A percentile compares a stretch with the other conserved stretches of the same genome.
Evolutionary conservation across 2,888 invertebrate genomes (phyloP).

Genomic region (Plagodis dolabraria): DNA sequence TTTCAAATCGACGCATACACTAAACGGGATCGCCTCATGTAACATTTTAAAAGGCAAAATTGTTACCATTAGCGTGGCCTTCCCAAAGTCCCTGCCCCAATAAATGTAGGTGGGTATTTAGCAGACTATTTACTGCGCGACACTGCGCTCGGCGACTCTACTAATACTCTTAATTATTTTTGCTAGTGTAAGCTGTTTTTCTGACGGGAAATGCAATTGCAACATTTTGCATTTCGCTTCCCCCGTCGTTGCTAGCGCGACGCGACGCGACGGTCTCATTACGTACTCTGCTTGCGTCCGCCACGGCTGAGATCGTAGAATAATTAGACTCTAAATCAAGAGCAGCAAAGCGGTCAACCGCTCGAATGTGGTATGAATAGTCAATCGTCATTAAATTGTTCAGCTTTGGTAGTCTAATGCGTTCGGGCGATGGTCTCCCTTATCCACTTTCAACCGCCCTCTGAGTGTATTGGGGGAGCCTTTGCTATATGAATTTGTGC

Average conservation of each 20-base stretch:
- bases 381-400: slow-evolving; percentile 84
- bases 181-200: slow-evolving; percentile 83
- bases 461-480: slow-evolving; percentile 16
- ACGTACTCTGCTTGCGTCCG: slow-evolving; percentile 72
- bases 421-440: slow-evolving; percentile 53
- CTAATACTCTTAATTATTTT: slow-evolving; percentile 84
- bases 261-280: slow-evolving; percentile 66
- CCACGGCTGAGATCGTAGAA: slow-evolving; percentile 79
- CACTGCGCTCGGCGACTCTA: slow-evolving; percentile 74
- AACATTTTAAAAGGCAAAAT: slow-evolving; percentile 75
- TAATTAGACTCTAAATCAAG: slow-evolving; percentile 83
- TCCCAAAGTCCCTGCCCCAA: slow-evolving; percentile 71
- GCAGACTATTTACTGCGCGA: slow-evolving; percentile 80
- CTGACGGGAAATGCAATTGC: slow-evolving; percentile 81
- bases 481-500: slow-evolving; percentile 17
- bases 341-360: slow-evolving; percentile 80
- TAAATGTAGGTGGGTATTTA: slow-evolving; percentile 83
- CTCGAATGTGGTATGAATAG: slow-evolving; percentile 82
- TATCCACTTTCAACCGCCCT: slow-evolving; percentile 35
- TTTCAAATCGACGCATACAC: slow-evolving; percentile 44
- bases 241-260: slow-evolving; percentile 31
- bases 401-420: slow-evolving; percentile 81
- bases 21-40: slow-evolving; percentile 57
- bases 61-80: slow-evolving; percentile 75
- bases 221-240: slow-evolving; percentile 77